Evolutionary conservation across 2,888 invertebrate species (phyloP).

Genomic region (Noctua pronuba): DNA sequence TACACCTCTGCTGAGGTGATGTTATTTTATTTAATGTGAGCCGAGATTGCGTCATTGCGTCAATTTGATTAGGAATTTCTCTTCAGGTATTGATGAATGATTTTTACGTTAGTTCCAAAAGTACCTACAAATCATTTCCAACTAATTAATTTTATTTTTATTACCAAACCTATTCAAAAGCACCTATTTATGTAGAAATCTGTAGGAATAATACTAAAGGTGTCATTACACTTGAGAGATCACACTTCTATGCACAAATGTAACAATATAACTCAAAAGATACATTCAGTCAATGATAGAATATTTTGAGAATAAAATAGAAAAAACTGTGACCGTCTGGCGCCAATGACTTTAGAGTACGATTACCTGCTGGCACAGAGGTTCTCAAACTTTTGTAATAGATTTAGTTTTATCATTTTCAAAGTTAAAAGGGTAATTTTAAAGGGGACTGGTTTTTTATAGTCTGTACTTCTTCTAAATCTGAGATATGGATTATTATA

Average conservation of each 20-base stretch:
- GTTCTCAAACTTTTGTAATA: slow-evolving; percentile 69
- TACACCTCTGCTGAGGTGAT: too few species aligned
- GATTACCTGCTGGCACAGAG: slow-evolving; percentile 75
- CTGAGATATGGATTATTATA: neutral
- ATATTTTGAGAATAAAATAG: slow-evolving; percentile 65
- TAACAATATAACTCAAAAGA: slow-evolving; percentile 64
- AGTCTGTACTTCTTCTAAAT: neutral
- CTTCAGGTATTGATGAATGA: neutral
- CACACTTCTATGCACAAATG: slow-evolving; percentile 48
- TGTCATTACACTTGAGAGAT: slow-evolving; percentile 46
- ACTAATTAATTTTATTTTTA: slow-evolving; percentile 8
- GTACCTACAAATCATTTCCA: neutral
- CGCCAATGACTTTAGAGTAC: slow-evolving; percentile 79
- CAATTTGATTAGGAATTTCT: neutral
- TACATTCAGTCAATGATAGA: slow-evolving; percentile 69
- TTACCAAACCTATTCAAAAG: neutral
- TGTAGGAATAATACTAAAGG: slow-evolving; percentile 26
- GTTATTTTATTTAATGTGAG: neutral
- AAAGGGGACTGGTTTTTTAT: neutral
- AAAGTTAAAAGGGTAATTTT: neutral
- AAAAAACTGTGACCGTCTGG: slow-evolving; percentile 80
- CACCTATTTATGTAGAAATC: neutral
- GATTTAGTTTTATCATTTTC: neutral
- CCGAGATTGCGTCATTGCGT: neutral
- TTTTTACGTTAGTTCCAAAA: neutral